phyloP scores from a whole-genome alignment of 1,140 invertebrate species.

The Hirudo medicinalis region DNA sequence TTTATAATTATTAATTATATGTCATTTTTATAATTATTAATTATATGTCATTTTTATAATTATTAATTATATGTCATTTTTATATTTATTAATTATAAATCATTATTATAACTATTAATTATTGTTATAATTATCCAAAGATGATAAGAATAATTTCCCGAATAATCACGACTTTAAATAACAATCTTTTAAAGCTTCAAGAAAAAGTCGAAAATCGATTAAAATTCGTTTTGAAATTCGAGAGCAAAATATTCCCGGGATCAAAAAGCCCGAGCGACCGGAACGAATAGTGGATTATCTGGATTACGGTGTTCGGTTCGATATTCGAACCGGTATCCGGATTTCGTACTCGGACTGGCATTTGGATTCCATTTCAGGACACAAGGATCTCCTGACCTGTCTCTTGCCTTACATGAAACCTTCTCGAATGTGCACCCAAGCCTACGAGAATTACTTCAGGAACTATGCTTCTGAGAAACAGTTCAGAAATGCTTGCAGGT shows the following conservation, averaged over 20 bases:
- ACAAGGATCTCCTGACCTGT: neutral
- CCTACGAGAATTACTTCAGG: conserved; percentile 2
- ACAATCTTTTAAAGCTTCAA: too few relatives aligned
- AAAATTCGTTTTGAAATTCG: conserved; percentile 2
- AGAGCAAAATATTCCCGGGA: neutral
- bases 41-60: too few relatives aligned
- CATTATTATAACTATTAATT: too few relatives aligned
- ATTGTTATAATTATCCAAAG: too few relatives aligned
- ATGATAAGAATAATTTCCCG: too few relatives aligned
- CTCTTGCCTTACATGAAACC: conserved; percentile 12
- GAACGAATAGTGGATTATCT: neutral
- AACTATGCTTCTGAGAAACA: conserved; percentile 6
- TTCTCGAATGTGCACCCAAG: neutral
- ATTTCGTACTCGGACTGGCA: neutral
- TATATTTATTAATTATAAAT: too few relatives aligned
- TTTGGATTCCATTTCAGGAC: neutral
- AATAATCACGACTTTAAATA: too few relatives aligned
- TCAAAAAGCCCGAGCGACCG: neutral
- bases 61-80: too few relatives aligned
- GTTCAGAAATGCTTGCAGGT: conserved; percentile 10
- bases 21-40: too few relatives aligned
- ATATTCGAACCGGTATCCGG: neutral
- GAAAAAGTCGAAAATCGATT: neutral
- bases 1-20: too few relatives aligned
- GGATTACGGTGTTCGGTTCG: neutral